Base-by-base conservation (phyloP, 2,113 vertebrate genomes). In the Rhadina sibilatrix region DNA sequence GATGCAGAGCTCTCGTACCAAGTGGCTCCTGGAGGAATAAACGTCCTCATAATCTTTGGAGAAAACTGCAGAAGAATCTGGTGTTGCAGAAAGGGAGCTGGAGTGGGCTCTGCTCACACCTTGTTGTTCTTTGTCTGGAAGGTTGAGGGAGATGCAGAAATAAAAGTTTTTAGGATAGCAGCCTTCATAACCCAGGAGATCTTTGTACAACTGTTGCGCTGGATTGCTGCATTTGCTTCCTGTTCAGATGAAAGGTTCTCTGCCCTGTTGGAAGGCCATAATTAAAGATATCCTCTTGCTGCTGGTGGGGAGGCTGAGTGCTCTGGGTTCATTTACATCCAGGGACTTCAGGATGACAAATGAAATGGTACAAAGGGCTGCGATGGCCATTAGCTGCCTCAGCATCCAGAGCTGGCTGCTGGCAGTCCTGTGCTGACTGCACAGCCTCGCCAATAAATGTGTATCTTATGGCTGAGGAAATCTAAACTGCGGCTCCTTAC, bases 141-240 rank as follows among this genome's bases (percentile, higher is more conserved):
- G 93, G 61, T 70, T n/a, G 35, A 35, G 33, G 57, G 53, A 80
- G 65, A 31, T 28, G 22, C 6, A 57, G 74, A 74, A 80, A 89
- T 80, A 38, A 50, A 78, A 95, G 49, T 75, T 70, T 69, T 35
- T 53, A 37, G 59, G 18, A 4, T 2, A 35, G 54, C 38, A 53
- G 68, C 21, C 76, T 85, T 89, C 24, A 30, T 24, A 59, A 70
- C 31, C 1, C 23, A 9, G 69, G 49, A 47, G 61, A 11, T 75
- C 65, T 92, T 79, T 93, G 53, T 96, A 35, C 94, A 93, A 50
- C 94, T 88, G 92, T 96, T 95, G 94, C 44, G 0, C 66, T n/a
- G 69, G 47, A 56, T 92, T 84, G 82, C 83, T 65, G 76, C 70
- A 11, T 81, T 87, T 0, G 12, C 89, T 90, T 82, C 72, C 61